A percentile compares a stretch with the other conserved stretches of the same genome.
These are phyloP conservation scores for Gallirallus australis DNA, from an alignment of 2,797 vertebrate genomes.

Conservation along the genomic window DNA sequence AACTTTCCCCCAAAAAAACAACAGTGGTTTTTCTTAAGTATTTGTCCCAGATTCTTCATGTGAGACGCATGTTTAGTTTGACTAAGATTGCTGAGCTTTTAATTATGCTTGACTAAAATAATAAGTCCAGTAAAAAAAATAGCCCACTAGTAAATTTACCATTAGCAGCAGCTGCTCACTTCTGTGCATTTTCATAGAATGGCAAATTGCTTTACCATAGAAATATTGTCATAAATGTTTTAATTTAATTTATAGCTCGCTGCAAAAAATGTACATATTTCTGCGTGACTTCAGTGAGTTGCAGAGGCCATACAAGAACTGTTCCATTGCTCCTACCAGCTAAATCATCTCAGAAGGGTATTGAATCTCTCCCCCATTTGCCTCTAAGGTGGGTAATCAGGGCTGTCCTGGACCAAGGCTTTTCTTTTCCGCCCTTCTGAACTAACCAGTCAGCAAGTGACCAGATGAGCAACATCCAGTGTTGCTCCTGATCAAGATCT, in stretches of 20 bases:
- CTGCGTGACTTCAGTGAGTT: not conserved
- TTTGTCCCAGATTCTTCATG: not conserved
- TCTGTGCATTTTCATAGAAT: not conserved
- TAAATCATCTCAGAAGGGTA: not conserved
- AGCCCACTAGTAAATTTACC: not conserved
- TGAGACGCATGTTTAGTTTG: not conserved
- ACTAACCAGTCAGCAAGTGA: not conserved
- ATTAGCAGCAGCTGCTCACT: not conserved
- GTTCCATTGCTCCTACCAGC: not conserved
- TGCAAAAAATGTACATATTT: not conserved
- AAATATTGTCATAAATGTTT: not conserved
- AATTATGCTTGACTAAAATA: not conserved
- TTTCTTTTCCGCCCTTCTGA: not conserved
- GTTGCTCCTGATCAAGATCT: not conserved
- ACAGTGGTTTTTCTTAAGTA: not conserved
- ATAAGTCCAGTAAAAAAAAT: not conserved
- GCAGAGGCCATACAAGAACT: not conserved
- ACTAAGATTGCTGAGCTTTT: not conserved
- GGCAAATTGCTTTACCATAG: not conserved
- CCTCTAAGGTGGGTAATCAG: not conserved
- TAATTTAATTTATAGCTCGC: not conserved
- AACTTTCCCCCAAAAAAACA: not conserved
- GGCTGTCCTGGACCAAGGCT: not conserved
- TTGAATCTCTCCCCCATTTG: not conserved
- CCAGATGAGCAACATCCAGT: accelerated